These are phyloP conservation scores for Pipistrellus nathusii DNA, from an alignment of 2,797 vertebrate genomes.

Conservation along the genomic window DNA sequence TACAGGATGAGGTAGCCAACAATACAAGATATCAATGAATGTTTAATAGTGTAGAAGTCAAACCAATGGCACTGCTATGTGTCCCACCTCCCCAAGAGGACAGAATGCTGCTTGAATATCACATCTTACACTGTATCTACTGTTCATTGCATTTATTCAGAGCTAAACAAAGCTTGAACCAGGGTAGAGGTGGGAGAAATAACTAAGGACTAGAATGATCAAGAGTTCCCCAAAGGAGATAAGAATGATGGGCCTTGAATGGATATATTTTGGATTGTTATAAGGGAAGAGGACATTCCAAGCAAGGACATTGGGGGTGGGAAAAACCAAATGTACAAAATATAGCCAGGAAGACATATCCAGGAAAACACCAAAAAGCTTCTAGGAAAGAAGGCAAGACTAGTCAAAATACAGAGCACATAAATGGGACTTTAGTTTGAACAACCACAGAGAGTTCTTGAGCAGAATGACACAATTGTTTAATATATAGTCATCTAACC, in stretches of 20 bases:
- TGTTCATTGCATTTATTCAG: neutral
- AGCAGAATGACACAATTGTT: neutral
- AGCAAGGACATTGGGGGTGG: neutral
- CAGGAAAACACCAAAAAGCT: neutral
- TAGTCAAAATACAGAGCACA: neutral
- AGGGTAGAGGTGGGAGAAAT: neutral
- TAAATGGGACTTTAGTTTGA: neutral
- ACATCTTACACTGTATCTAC: neutral
- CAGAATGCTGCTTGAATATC: neutral
- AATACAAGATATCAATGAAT: neutral
- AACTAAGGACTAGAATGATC: neutral
- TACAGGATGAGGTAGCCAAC: neutral
- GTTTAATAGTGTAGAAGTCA: neutral
- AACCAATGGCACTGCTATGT: neutral
- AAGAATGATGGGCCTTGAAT: neutral
- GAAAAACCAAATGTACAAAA: neutral
- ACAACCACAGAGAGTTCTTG: neutral
- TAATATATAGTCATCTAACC: constrained; percentile 18
- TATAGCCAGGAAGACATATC: neutral
- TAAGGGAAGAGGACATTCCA: constrained; percentile 40
- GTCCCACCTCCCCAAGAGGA: neutral
- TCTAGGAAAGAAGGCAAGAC: neutral
- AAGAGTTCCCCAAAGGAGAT: neutral
- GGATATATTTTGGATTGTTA: neutral
- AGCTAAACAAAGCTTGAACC: neutral